A percentile compares a stretch with the other conserved stretches of the same genome.
Conservation (phyloP, 2,797 vertebrate species). For the Cichlasoma orientale region DNA sequence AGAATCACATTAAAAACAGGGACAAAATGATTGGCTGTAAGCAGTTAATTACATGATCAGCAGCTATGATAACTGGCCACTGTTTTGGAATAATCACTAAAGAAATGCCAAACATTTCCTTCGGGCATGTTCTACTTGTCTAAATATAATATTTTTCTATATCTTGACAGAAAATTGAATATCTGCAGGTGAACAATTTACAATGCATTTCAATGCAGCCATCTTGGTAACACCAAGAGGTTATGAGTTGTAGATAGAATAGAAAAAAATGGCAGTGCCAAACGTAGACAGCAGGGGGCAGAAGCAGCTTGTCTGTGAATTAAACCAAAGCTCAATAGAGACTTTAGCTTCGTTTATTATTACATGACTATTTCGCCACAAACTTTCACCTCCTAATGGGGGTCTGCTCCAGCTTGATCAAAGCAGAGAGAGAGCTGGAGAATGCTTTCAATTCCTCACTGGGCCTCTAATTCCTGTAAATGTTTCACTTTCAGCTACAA, state of each 20-base stretch:
- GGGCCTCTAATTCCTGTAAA: neutral
- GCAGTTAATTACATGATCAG: too few species aligned
- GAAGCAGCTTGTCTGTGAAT: neutral
- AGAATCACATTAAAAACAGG: too few species aligned
- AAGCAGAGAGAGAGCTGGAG: neutral
- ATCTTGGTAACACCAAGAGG: neutral
- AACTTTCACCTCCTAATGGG: too few species aligned
- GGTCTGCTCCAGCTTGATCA: neutral
- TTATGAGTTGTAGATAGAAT: neutral
- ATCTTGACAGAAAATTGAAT: neutral
- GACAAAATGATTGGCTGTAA: too few species aligned
- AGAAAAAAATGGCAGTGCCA: neutral
- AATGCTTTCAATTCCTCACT: neutral
- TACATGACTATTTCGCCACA: too few species aligned
- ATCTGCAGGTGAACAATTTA: neutral
- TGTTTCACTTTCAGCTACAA: too few species aligned
- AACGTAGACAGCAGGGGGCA: neutral
- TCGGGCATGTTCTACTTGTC: neutral
- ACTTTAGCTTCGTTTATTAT: neutral
- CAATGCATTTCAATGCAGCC: neutral
- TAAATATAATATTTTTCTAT: too few species aligned
- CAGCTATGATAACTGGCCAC: too few species aligned
- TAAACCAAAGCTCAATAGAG: neutral
- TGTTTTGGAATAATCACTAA: too few species aligned
- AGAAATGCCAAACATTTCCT: neutral